phyloP scores from a whole-genome alignment of 2,888 invertebrate species.

The Rhorus exstirpatorius region DNA sequence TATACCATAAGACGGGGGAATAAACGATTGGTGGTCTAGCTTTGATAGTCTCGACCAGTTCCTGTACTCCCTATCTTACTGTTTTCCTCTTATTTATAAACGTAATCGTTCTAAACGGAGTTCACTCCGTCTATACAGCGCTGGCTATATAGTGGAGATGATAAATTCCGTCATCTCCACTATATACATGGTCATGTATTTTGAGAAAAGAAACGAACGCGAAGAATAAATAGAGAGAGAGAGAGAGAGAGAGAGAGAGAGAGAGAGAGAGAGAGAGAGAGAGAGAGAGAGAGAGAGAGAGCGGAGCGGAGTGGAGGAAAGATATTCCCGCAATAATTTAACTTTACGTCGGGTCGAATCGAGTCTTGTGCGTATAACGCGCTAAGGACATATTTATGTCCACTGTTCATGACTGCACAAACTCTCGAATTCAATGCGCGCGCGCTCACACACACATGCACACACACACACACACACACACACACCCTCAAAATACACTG shows the following conservation, averaged over 20 bases:
- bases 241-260: slow-evolving; percentile 10
- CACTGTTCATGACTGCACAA: neutral
- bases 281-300: slow-evolving; percentile 9
- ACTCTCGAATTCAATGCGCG: slow-evolving; percentile 1
- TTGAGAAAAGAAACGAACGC: neutral
- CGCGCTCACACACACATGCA: slow-evolving; percentile 9
- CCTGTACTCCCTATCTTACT: neutral
- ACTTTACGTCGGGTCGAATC: slow-evolving; percentile 51
- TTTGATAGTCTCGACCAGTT: slow-evolving; percentile 20
- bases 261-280: neutral
- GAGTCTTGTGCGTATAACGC: slow-evolving; percentile 43
- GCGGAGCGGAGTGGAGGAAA: neutral
- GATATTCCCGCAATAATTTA: slow-evolving; percentile 42
- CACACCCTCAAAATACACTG: slow-evolving; percentile 39
- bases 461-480: slow-evolving; percentile 7
- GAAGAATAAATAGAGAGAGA: neutral
- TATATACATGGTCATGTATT: neutral
- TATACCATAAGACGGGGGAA: neutral
- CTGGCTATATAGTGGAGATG: no score
- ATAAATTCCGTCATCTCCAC: no score
- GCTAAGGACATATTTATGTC: slow-evolving; percentile 57
- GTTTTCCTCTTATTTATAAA: neutral
- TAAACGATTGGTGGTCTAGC: slow-evolving; percentile 28
- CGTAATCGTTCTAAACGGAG: slow-evolving; percentile 1
- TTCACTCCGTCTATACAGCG: slow-evolving; percentile 7